Base-by-base conservation (phyloP, 2,113 vertebrate genomes). In the Rhombomys opimus region DNA sequence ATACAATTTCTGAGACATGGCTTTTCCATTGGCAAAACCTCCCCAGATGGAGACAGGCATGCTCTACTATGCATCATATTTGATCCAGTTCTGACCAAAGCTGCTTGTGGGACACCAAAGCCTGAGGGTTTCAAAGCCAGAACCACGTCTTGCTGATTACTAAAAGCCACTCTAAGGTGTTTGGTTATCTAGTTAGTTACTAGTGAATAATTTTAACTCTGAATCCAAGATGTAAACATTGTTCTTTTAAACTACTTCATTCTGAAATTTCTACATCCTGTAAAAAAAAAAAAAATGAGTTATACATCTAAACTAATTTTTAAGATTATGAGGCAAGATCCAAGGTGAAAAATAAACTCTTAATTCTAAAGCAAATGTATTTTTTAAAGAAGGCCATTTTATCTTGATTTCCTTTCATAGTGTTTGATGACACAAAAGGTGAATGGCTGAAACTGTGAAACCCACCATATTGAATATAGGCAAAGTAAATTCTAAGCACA, bases 231-330 rank as follows among this genome's bases (percentile, higher is more conserved):
- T 91, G 3, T 54, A 61, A 18, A 80, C 30, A 61, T 4, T 95
- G 18, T 72, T 94, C n/a, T 67, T 92, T 25, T 87, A 20, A 94
- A 92, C 38, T 57, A 35, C 68, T 87, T 93, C 93, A 93, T 91
- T 88, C 32, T 78, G 46, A 91, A 85, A 96, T 88, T 59, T 78
- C 81, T 52, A 90, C 38, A 85, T 30, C 27, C 18, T 81, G 11
- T 89, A 63, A 82, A 94, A 91, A 46, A 41, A 41, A 46, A 46
- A 46, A 46, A 85, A 85, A 84, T 15, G 3, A 96, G 72, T 77
- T 88, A 8, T 73, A 41, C 12, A 18, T 13, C 35, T 89, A 93
- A 91, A 54, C 18, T 90, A 90, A 38, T 57, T 91, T 96, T 75
- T 59, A 77, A 61, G 57, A 87, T 32, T 52, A 57, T 8, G 63